These are phyloP conservation scores for Sanderia malayensis DNA, from an alignment of 30 jellyfish, hydroid and myxozoan species.

Conservation along the genomic window DNA sequence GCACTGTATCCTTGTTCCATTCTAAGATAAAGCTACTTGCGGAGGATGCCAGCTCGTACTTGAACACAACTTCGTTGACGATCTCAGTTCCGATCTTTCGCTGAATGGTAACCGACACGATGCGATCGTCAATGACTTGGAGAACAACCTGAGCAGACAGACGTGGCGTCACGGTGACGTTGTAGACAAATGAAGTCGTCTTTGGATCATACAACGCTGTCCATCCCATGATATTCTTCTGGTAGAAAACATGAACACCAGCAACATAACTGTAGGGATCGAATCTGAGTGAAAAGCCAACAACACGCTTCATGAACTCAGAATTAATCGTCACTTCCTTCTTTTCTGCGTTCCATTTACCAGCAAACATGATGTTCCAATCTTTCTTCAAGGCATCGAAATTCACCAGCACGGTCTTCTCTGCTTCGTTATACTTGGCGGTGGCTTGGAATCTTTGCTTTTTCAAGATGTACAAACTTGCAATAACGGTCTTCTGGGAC, in stretches of 20 bases:
- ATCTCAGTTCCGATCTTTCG: slow-evolving; percentile 35
- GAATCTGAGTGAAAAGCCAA: slow-evolving; percentile 69
- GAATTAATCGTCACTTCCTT: slow-evolving; percentile 61
- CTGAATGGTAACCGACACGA: slow-evolving; percentile 64
- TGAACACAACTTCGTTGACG: slow-evolving; percentile 64
- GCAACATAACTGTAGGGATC: slow-evolving; percentile 57
- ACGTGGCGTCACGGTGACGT: slow-evolving; percentile 65
- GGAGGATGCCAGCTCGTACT: slow-evolving; percentile 62
- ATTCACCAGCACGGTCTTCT: slow-evolving; percentile 31
- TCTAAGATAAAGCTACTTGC: slow-evolving; percentile 66
- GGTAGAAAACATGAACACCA: slow-evolving; percentile 64
- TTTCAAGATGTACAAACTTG: slow-evolving; percentile 18
- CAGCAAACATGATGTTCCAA: slow-evolving; percentile 62
- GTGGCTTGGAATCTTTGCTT: slow-evolving; percentile 32
- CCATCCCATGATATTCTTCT: slow-evolving; percentile 58
- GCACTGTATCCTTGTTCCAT: slow-evolving; percentile 81
- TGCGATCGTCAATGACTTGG: slow-evolving; percentile 72
- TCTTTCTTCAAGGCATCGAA: slow-evolving; percentile 41
- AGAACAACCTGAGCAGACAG: slow-evolving; percentile 51
- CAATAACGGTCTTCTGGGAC: slow-evolving; percentile 13
- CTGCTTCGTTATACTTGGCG: slow-evolving; percentile 48
- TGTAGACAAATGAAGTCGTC: slow-evolving; percentile 64
- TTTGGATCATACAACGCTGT: slow-evolving; percentile 30
- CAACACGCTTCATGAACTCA: slow-evolving; percentile 45
- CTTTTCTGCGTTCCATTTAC: slow-evolving; percentile 41